Evolutionary conservation across 2,113 vertebrate species (phyloP).

Genomic region (Globicephala melas): DNA sequence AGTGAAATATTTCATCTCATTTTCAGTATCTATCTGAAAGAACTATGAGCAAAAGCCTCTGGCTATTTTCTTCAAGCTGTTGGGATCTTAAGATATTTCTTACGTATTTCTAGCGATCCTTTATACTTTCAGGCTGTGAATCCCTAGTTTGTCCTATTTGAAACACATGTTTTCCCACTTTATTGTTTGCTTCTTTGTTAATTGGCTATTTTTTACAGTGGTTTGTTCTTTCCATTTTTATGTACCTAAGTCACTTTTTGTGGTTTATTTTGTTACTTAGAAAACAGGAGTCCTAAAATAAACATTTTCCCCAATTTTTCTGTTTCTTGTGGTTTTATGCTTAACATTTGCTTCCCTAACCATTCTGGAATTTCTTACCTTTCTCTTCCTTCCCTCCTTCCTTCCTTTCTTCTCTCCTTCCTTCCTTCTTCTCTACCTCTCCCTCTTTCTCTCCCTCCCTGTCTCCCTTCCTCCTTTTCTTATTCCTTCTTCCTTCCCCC

Average conservation of each 20-base stretch:
- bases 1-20: background rate
- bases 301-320: background rate
- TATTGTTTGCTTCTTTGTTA: background rate
- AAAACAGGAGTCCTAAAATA: background rate
- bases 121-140: background rate
- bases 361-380: background rate
- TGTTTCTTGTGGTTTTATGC: background rate
- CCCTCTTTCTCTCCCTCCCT: background rate
- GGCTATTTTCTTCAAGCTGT: background rate
- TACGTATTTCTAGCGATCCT: background rate
- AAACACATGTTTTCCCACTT: background rate
- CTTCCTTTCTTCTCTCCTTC: background rate
- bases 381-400: background rate
- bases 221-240: background rate
- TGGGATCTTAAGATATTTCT: background rate
- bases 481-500: background rate
- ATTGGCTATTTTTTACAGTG: background rate
- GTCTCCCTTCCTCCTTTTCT: background rate
- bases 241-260: background rate
- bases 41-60: background rate
- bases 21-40: background rate
- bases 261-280: background rate
- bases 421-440: fast-evolving
- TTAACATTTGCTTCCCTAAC: background rate
- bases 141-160: background rate